Conservation (phyloP, 2,113 vertebrate species). For the Atherinomorus stipes region DNA sequence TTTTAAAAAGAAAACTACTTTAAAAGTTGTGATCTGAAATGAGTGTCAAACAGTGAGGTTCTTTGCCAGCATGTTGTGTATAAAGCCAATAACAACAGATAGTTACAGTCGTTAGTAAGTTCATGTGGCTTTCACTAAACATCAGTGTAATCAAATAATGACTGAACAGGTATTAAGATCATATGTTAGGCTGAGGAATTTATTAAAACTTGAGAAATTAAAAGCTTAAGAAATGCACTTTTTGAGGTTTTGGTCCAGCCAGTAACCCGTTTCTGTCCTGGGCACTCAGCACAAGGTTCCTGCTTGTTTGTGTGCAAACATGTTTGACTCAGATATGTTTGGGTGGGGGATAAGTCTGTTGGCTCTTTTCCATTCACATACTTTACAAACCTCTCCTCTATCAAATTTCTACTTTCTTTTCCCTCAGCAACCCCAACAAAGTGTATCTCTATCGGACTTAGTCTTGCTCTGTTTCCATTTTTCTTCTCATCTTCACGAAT, state of each 20-base stretch:
- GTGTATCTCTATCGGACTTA: neutral
- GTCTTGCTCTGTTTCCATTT: neutral
- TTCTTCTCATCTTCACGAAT: neutral
- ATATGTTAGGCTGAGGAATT: neutral
- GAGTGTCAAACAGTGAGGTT: constrained; percentile 7
- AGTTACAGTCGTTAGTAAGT: neutral
- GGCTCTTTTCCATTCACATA: constrained; percentile 65
- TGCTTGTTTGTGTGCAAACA: constrained; percentile 17
- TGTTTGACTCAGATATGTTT: constrained; percentile 29
- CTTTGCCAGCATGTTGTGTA: constrained; percentile 21
- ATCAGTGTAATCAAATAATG: neutral
- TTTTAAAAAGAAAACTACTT: constrained; percentile 50
- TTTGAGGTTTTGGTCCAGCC: too few species aligned
- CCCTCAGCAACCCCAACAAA: neutral
- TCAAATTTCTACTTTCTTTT: constrained; percentile 4
- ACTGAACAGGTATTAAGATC: neutral
- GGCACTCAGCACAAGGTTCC: neutral
- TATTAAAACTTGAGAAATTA: neutral
- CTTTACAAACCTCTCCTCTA: constrained; percentile 61
- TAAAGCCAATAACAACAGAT: constrained; percentile 13
- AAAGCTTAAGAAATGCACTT: neutral
- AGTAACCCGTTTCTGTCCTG: neutral
- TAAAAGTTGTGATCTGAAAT: constrained; percentile 50
- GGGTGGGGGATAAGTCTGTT: constrained; percentile 61
- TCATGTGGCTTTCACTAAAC: too few species aligned